These are phyloP conservation scores for Anguilla obscura DNA, from an alignment of 2,797 vertebrate species.

Conservation along the genomic window DNA sequence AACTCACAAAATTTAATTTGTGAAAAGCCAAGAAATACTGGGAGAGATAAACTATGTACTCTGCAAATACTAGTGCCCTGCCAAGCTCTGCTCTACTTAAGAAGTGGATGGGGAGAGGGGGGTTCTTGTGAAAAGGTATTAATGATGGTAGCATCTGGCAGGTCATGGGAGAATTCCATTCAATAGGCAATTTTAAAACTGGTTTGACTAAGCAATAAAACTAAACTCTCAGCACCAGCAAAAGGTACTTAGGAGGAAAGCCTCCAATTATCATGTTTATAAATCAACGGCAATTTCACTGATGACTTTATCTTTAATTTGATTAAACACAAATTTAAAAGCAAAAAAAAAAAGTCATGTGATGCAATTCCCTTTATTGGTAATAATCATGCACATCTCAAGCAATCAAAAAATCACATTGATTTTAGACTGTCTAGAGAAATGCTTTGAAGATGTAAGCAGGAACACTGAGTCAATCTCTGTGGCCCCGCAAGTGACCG, in stretches of 20 bases:
- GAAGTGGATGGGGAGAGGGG: neutral
- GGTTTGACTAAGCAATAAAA: conserved; percentile 83
- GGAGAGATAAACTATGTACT: neutral
- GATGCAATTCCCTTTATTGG: conserved; percentile 79
- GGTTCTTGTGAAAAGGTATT: conserved; percentile 72
- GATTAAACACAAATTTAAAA: conserved; percentile 85
- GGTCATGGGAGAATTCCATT: conserved; percentile 74
- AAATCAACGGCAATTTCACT: conserved; percentile 93
- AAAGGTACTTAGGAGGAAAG: conserved; percentile 79
- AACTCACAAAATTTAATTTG: neutral
- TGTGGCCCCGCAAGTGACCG: conserved; percentile 25
- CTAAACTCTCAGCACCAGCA: conserved; percentile 74
- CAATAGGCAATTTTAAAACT: conserved; percentile 85
- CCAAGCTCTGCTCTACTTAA: neutral
- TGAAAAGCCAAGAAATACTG: neutral
- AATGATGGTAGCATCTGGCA: conserved; percentile 78
- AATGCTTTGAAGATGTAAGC: conserved; percentile 32
- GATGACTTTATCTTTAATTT: conserved; percentile 90
- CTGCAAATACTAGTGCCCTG: neutral
- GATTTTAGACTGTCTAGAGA: conserved; percentile 62
- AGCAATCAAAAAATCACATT: conserved; percentile 68
- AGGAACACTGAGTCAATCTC: conserved; percentile 32
- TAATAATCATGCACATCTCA: conserved; percentile 69
- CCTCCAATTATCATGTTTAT: conserved; percentile 96
- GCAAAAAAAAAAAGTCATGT: conserved; percentile 72